Base-by-base conservation (phyloP, 2,888 invertebrate genomes). In the Eurytoma californica region DNA sequence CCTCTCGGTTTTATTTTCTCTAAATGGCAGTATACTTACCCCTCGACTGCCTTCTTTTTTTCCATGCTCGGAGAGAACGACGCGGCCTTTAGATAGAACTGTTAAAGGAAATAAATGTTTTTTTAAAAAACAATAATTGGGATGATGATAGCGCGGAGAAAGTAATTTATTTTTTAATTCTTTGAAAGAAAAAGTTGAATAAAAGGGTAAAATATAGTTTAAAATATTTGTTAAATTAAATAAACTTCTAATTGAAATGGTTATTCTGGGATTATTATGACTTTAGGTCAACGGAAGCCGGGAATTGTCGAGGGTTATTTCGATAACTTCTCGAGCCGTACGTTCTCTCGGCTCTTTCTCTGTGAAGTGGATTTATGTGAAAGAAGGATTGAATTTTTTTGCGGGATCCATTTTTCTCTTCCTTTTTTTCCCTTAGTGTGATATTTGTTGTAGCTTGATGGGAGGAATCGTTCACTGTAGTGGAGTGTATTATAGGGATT, bases 361-460 rank as follows among this genome's bases (percentile, higher is more conserved):
- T 61, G 72, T 68, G 78, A 49, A 28, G 24, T 61, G 72, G 18
- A 61, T 68, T 58, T 60, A 53, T 55, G 60, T 67, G 55, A 61
- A 28, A 57, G 61, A 67, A 77, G 65, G 66, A 74, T 73, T 58
- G 66, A 65, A 53, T 74, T 74, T 66, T 66, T 55, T 16, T 13
- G 9, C 20, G 49, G 51, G 30, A 73, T 68, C 28, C 47, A 9
- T 72, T 51, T 61, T 63, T 70, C 28, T 39, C 47, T 72, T 55
- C 30, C 18, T 20, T 60, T 69, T 75, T 53, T 75, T 58, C 49
- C 51, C 67, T 72, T 81, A 72, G 80, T 78, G 80, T 81, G 78
- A 81, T 81, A 81, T 72, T 81, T 75, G 80, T 75, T 80, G 77
- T 80, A 77, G 68, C 14, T 30, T 16, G 61, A 65, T 39, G 60